Conservation (phyloP, 2,113 vertebrate genomes). For the Ageneiosus marmoratus region DNA sequence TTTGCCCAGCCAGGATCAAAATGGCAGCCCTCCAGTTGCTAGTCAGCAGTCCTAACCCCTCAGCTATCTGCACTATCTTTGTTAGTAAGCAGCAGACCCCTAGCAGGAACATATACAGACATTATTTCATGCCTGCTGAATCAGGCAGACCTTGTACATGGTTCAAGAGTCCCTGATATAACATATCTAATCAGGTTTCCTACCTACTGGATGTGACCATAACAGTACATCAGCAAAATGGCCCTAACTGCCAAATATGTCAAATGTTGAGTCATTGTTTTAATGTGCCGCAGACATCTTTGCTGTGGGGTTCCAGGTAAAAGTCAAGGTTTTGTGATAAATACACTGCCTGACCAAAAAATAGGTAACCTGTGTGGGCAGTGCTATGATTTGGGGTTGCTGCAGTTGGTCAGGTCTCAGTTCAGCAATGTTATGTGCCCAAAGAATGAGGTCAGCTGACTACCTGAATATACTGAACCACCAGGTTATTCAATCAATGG, state of each 20-base stretch:
- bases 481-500: no score
- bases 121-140: slow-evolving; percentile 26
- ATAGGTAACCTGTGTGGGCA: no score
- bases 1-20: slow-evolving; percentile 6
- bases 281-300: not conserved
- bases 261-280: not conserved
- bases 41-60: slow-evolving; percentile 2
- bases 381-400: no score
- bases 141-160: not conserved
- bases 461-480: no score
- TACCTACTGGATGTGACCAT: slow-evolving; percentile 6
- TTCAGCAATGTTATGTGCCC: no score
- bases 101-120: slow-evolving; percentile 16
- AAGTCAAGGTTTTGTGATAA: not conserved
- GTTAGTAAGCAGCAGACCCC: slow-evolving; percentile 16
- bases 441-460: no score
- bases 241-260: not conserved
- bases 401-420: no score
- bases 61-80: slow-evolving; percentile 4
- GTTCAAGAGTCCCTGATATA: slow-evolving; percentile 17
- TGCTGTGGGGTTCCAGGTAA: not conserved
- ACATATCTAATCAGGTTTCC: slow-evolving; percentile 1
- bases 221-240: slow-evolving; percentile 17
- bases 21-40: slow-evolving; percentile 14
- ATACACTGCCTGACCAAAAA: no score